phyloP scores from a whole-genome alignment of 2,797 vertebrate genomes.

The Poeciliopsis paucimaculata region DNA sequence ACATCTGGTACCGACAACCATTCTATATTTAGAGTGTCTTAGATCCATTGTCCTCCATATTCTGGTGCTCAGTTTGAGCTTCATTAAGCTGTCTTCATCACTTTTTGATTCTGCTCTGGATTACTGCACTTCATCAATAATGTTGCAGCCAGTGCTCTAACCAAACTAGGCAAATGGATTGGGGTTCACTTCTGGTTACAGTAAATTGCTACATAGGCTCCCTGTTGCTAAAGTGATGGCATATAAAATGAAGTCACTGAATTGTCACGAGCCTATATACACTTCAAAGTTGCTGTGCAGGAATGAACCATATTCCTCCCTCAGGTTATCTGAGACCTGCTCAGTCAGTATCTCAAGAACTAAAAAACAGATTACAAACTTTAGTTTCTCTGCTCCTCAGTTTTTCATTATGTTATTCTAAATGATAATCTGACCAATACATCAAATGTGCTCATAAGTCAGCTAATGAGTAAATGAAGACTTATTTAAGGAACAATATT shows the following conservation, averaged over 20 bases:
- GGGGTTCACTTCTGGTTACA: not conserved
- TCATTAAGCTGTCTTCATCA: not conserved
- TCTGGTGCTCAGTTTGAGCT: not conserved
- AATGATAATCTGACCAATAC: constrained; percentile 10
- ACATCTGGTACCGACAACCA: not conserved
- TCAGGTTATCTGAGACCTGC: not conserved
- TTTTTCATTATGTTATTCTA: not conserved
- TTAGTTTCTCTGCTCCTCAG: not conserved
- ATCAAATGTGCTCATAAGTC: not conserved
- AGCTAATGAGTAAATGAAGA: not conserved
- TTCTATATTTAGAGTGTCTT: not conserved
- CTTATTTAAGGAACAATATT: not conserved
- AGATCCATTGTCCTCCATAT: not conserved
- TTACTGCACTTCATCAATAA: not conserved
- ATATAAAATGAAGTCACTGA: not conserved
- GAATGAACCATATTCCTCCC: not conserved
- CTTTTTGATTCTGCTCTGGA: not conserved
- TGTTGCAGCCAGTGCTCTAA: not conserved
- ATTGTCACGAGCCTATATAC: not conserved
- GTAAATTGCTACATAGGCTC: not conserved
- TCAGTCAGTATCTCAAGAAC: not conserved
- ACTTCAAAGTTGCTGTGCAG: not conserved
- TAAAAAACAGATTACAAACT: not conserved
- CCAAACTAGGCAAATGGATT: not conserved
- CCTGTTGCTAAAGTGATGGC: not conserved